Conservation (phyloP, 2,113 vertebrate genomes). For the Columba livia region DNA sequence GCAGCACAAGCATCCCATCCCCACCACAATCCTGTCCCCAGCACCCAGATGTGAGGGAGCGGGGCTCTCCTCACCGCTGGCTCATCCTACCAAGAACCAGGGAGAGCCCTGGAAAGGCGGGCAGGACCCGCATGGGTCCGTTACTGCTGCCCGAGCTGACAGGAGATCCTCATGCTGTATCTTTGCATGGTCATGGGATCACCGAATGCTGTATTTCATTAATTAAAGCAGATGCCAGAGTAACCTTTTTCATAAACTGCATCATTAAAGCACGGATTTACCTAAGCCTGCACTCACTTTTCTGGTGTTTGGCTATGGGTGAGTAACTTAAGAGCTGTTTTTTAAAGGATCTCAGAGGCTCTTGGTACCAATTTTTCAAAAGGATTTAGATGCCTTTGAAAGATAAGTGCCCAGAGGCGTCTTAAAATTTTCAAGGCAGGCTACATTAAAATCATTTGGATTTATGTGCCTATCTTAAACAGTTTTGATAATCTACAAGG, state of each 20-base stretch:
- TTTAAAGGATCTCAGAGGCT: constrained; percentile 47
- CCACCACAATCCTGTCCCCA: too few species aligned
- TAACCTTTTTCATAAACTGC: not conserved
- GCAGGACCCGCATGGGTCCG: not conserved
- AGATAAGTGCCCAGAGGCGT: constrained; percentile 62
- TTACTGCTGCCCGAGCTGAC: not conserved
- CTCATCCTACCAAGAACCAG: not conserved
- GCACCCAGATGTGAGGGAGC: accelerated
- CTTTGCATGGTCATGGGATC: not conserved
- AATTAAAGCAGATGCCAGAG: not conserved
- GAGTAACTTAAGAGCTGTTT: constrained; percentile 42
- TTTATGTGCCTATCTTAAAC: constrained; percentile 57
- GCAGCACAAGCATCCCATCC: not conserved
- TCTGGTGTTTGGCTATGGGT: not conserved
- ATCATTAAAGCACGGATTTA: not conserved
- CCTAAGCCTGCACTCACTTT: not conserved
- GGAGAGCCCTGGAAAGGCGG: accelerated
- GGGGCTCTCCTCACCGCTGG: not conserved
- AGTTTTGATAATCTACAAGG: constrained; percentile 66
- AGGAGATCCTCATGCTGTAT: not conserved
- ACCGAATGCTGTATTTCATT: not conserved
- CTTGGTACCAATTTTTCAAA: constrained; percentile 61
- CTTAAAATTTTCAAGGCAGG: constrained; percentile 63
- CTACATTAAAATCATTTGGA: constrained; percentile 58
- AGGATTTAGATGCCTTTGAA: constrained; percentile 64